Evolutionary conservation across 2,113 vertebrate genomes (phyloP), one percentile per base, ranked within the genome.

Genomic region (Tyrannus savana): DNA sequence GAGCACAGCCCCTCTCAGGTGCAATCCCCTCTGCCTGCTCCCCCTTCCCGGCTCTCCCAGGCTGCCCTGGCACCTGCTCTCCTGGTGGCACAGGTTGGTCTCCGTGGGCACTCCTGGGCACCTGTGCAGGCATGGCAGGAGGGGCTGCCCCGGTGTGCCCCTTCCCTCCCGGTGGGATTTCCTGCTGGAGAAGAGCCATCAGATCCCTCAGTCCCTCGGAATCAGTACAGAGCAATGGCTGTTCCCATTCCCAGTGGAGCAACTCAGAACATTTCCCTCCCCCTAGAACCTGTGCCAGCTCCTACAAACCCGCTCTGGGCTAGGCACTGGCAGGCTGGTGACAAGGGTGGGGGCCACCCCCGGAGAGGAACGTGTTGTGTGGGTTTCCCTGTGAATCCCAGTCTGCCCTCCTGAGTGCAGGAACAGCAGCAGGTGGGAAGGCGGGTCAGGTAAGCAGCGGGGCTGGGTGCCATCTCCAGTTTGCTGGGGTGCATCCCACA

Each of bases 31-130:
- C 66, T 30, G 24, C 42, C 53, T 53, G 60, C 25, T 41, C n/a
- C 17, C 56, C 53, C 35, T 46, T 47, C n/a, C 69, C 10, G 7
- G 33, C 46, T 60, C 21, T 39, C 31, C 46, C 25, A 47, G 63
- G 17, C 66, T 24, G 17, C 69, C 46, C 5, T 14, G 44, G 73
- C 27, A 97, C 96, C 96, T 96, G 42, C 3, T 84, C 24, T 84
- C 21, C 72, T 37, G 14, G 47, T 14, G 78, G 10, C 44, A 28
- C 2, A 4, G 84, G 39, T 30, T 4, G 9, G 8, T 58, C 53
- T n/a, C 1, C 33, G 14, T 24, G 49, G 39, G n/a, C 7, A 3
- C 9, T 76, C 60, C 2, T 4, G 12, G 41, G 27, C 2, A 6
- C 18, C 30, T 28, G 50, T 6, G 49, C 42, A 31, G 95, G 81